Percentiles rank a stretch among this genome's conserved stretches.
Evolutionary conservation across 92 coral and sea anemone species (phyloP).

Genomic region (Phenganax marumi): DNA sequence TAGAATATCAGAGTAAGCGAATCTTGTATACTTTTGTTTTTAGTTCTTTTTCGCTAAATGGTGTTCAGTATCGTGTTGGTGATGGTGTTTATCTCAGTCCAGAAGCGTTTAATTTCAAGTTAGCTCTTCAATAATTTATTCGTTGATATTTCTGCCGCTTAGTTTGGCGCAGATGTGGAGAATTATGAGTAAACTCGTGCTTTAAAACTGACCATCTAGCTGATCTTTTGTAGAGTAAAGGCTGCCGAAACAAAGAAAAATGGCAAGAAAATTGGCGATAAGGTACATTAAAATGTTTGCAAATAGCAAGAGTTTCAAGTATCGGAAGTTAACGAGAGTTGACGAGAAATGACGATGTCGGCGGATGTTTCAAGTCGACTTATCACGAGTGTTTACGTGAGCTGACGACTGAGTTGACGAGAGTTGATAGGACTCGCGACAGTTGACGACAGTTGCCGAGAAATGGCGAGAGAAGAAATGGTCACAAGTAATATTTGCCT

Average conservation of each 20-base stretch:
- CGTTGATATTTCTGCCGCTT: too few relatives aligned
- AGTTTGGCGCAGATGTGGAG: too few relatives aligned
- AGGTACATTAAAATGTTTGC: neutral
- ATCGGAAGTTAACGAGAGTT: too few relatives aligned
- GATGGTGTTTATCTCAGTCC: conserved; percentile 71
- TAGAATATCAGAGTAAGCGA: neutral
- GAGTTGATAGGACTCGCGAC: too few relatives aligned
- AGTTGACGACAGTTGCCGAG: too few relatives aligned
- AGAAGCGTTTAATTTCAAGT: conserved; percentile 81
- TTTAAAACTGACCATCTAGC: neutral
- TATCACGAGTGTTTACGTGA: too few relatives aligned
- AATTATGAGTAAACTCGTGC: too few relatives aligned
- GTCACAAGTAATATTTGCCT: neutral
- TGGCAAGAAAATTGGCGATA: conserved; percentile 44
- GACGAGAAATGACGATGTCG: too few relatives aligned
- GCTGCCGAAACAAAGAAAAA: conserved; percentile 9
- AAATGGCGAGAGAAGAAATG: too few relatives aligned
- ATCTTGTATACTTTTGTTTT: neutral
- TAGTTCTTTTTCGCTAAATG: conserved; percentile 65
- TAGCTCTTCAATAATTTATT: conserved; percentile 33
- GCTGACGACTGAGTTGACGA: too few relatives aligned
- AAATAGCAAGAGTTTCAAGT: neutral
- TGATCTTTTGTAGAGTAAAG: conserved; percentile 13
- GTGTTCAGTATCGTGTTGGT: conserved; percentile 64
- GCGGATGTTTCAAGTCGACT: too few relatives aligned